These are phyloP conservation scores for Tribolium madens DNA, from an alignment of 1,140 invertebrate species.

Conservation along the genomic window DNA sequence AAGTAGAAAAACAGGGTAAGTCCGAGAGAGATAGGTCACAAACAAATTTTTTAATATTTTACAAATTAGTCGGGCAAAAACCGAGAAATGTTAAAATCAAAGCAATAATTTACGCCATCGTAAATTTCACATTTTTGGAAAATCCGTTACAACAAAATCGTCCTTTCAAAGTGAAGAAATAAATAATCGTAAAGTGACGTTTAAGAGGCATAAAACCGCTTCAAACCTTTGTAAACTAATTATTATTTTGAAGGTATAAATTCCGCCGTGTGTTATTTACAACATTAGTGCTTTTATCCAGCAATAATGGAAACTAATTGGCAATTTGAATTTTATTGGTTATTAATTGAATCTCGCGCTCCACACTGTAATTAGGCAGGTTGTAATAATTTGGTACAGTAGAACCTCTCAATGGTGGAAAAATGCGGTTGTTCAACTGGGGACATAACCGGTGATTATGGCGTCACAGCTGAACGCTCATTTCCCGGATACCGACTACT, in stretches of 20 bases:
- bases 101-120: too few relatives aligned
- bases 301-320: neutral
- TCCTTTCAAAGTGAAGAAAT: neutral
- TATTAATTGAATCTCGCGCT: neutral
- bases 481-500: constrained; percentile 40
- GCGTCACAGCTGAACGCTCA: constrained; percentile 38
- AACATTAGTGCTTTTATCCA: neutral
- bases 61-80: too few relatives aligned
- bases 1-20: too few relatives aligned
- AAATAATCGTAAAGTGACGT: neutral
- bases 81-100: too few relatives aligned
- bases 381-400: too few relatives aligned
- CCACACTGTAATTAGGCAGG: neutral
- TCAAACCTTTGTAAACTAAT: neutral
- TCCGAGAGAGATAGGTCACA: too few relatives aligned
- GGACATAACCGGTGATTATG: constrained; percentile 38
- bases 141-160: too few relatives aligned
- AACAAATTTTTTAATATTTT: too few relatives aligned
- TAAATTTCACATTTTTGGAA: too few relatives aligned
- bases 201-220: neutral
- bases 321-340: neutral
- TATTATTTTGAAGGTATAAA: neutral
- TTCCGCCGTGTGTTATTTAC: neutral
- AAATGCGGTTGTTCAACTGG: constrained; percentile 25
- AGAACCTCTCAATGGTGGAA: neutral